A percentile compares a stretch with the other conserved stretches of the same genome.
Conservation (phyloP, 2,888 invertebrate species). For the Leptinotarsa juncta region DNA sequence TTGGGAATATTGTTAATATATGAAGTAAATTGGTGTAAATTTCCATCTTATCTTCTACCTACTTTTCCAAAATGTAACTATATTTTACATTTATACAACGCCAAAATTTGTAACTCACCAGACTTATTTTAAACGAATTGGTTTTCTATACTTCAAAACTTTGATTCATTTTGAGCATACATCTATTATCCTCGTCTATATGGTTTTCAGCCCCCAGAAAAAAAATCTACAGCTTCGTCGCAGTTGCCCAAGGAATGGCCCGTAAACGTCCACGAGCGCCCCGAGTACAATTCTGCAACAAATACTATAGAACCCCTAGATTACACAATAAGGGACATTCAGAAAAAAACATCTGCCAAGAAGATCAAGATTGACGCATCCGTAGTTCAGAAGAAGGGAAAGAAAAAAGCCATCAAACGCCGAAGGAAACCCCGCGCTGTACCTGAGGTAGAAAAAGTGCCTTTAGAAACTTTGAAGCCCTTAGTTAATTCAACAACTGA, state of each 20-base stretch:
- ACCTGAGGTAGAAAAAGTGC: constrained; percentile 44
- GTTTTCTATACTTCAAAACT: no score
- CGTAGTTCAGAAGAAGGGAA: constrained; percentile 41
- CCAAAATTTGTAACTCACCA: no score
- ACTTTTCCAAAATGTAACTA: no score
- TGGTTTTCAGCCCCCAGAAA: constrained; percentile 27
- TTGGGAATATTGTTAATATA: no score
- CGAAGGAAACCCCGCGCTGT: constrained; percentile 37
- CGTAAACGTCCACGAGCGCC: constrained; percentile 57
- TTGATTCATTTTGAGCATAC: no score
- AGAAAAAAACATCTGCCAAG: constrained; percentile 36
- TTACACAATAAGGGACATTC: constrained; percentile 48
- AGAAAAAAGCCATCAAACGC: constrained; percentile 29
- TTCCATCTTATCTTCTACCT: no score
- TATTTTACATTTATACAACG: no score
- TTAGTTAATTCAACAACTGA: constrained; percentile 53
- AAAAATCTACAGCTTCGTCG: constrained; percentile 27
- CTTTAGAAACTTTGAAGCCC: constrained; percentile 49
- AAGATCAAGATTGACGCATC: constrained; percentile 42
- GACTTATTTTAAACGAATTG: no score
- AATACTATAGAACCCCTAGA: constrained; percentile 58
- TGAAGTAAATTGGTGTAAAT: no score
- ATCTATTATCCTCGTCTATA: no score
- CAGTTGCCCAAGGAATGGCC: constrained; percentile 50
- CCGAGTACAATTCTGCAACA: constrained; percentile 57